Evolutionary conservation across 2,113 vertebrate species (phyloP), one percentile per base, ranked within the genome.

Genomic region (Triplophysa siluroides): DNA sequence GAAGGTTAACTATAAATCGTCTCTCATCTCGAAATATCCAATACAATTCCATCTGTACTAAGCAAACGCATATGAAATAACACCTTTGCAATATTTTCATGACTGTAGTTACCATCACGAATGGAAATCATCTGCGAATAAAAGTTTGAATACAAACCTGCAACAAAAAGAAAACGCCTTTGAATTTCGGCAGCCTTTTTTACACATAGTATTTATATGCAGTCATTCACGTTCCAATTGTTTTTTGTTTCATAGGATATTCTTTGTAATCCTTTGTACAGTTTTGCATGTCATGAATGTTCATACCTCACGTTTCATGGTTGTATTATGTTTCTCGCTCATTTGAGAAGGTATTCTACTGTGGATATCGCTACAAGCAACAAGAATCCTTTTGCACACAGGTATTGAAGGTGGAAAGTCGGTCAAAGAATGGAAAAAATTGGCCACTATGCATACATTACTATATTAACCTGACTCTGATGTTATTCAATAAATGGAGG

Each of bases 261-360:
- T 86, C 87, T 94, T 94, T 96, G 94, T 97, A 96, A 97, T 95
- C 95, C 96, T 96, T 94, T 97, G 96, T 97, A 97, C 95, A 96
- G 97, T 96, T 96, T 95, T 96, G 95, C 96, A 96, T 97, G 96
- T 94, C 92, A 91, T 96, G 93, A 95, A 92, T 97, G 95, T 95
- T 96, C 93, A 95, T 94, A 95, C 93, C 93, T 90, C 90, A 88
- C 88, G 92, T 88, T 77, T 85, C 88, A 89, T 87, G 89, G 85
- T 90, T 92, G 81, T 94, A 94, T 92, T 87, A 79, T 82, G 85
- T 89, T 88, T 88, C 94, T 93, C 86, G 88, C 88, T 87, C 89
- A 91, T 88, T 92, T 92, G 81, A 5, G 86, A 90, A 93, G 92
- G 89, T 92, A 92, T 96, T 92, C 86, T 92, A 93, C 93, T 94